Evolutionary conservation across 92 coral and sea anemone species (phyloP), one percentile per base, ranked within the genome.

Genomic region (Porites rus): DNA sequence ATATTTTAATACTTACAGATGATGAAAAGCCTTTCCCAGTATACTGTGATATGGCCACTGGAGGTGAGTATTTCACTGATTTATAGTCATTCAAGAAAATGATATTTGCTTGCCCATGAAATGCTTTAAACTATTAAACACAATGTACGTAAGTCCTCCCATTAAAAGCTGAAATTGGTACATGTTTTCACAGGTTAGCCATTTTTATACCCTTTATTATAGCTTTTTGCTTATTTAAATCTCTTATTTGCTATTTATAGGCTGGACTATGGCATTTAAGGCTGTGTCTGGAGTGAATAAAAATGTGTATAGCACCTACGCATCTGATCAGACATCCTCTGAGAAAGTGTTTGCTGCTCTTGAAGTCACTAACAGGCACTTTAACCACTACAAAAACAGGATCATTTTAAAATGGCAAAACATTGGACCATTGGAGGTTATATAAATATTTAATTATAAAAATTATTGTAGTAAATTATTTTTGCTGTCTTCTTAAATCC

Each of bases 261-360:
- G 87, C 16, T 87, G 86, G 86, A 87, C 91, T 3, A 38, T 87
- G 79, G 82, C 81, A 14, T 87, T 87, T 59, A 81, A 87, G 76
- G 91, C 66, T 8, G 87, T 88, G 14, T 24, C 82, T 10, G 87
- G 87, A n/a, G 87, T 28, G 14, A 14, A 46, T 2, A 18, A 38
- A 11, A 72, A 21, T 9, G 65, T 50, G 9, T 66, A 22, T 13
- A 9, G 31, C 13, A 74, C 71, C 16, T 88, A 54, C 82, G 11
- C 38, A 20, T 74, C 82, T 2, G 13, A 21, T 22, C 24, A 22
- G 2, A 63, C 79, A 17, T 71, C 69, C 60, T 74, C 63, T 21
- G 91, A 88, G 53, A 43, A 13, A 16, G 65, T 72, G 25, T 10
- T 80, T 71, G 50, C 46, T 8, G 74, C 91, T 56, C 82, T 88